phyloP scores from a whole-genome alignment of 2,113 vertebrate genomes.

The Jaculus jaculus region DNA sequence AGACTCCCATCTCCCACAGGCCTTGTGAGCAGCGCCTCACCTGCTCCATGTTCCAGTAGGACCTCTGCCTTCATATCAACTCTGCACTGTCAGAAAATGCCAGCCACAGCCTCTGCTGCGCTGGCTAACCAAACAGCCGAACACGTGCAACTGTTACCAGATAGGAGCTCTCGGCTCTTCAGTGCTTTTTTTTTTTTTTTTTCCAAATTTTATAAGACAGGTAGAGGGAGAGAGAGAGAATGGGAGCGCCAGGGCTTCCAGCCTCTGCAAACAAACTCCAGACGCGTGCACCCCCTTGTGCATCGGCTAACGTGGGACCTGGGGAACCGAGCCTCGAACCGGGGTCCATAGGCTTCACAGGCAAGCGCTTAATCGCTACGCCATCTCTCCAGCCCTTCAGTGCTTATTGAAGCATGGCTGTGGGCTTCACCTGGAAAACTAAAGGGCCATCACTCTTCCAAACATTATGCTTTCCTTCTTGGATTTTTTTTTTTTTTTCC shows the following conservation, averaged over 20 bases:
- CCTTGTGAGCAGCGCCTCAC: background rate
- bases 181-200: no score
- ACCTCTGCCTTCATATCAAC: background rate
- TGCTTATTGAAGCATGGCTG: background rate
- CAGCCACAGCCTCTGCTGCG: background rate
- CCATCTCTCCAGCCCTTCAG: no score
- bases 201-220: no score
- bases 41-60: background rate
- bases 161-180: background rate
- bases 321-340: no score
- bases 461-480: background rate
- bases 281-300: no score
- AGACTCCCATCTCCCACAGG: background rate
- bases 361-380: no score
- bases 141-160: background rate
- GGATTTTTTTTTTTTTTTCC: background rate
- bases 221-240: no score
- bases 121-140: background rate
- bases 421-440: background rate
- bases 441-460: background rate
- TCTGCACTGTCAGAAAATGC: constrained; percentile 35
- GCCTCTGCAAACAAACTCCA: no score
- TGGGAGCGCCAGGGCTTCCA: no score
- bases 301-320: no score
- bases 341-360: no score